Evolutionary conservation across 2,888 invertebrate species (phyloP).

Genomic region (Cepaea hortensis): DNA sequence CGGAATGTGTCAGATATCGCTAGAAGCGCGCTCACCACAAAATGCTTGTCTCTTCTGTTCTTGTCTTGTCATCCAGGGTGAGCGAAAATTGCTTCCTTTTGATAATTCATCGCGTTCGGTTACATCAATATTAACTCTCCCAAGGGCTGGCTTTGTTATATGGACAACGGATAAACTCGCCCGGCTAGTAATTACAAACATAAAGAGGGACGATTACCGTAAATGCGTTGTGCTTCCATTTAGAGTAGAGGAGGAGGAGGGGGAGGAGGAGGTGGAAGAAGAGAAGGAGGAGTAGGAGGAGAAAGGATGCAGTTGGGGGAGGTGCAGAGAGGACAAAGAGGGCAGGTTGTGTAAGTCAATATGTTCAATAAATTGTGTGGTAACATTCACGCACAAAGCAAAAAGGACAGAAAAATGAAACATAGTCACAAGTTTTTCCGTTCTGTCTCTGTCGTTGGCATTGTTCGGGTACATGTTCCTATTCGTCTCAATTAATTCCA

Average conservation of each 20-base stretch:
- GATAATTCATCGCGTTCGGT: constrained; percentile 18
- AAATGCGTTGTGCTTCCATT: not conserved
- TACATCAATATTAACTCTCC: constrained; percentile 24
- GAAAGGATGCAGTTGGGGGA: not conserved
- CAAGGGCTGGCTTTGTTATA: not conserved
- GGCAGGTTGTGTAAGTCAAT: not conserved
- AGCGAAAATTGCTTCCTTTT: constrained; percentile 16
- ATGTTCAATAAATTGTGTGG: not conserved
- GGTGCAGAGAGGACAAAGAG: not conserved
- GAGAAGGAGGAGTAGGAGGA: not conserved
- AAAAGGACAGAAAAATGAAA: not conserved
- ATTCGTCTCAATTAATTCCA: no score
- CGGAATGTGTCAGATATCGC: not conserved
- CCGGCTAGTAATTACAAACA: not conserved
- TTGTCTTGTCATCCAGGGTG: not conserved
- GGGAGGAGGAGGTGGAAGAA: not conserved
- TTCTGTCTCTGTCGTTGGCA: not conserved
- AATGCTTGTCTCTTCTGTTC: not conserved
- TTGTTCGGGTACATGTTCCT: no score
- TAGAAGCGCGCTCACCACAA: not conserved
- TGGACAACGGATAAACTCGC: constrained; percentile 1
- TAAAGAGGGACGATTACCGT: not conserved
- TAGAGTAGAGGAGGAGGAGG: not conserved
- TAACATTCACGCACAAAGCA: not conserved
- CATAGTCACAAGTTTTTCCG: not conserved